A percentile compares a stretch with the other conserved stretches of the same genome.
phyloP scores from a whole-genome alignment of 2,113 vertebrate species.

The Dinomys branickii region DNA sequence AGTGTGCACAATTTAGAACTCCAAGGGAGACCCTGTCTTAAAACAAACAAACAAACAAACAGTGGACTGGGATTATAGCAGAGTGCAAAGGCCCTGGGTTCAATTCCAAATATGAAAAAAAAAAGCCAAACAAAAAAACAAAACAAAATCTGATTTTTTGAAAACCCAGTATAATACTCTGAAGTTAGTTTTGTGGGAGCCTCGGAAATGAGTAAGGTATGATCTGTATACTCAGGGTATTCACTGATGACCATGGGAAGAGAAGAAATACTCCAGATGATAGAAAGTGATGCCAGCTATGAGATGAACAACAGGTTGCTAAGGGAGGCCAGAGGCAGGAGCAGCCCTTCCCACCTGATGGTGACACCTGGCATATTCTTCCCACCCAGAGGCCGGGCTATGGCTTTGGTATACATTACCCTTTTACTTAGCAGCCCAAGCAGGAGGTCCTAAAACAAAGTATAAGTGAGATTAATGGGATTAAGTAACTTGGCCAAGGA shows the following conservation, averaged over 20 bases:
- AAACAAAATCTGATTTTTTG: background rate
- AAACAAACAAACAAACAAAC: background rate
- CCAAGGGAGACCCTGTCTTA: background rate
- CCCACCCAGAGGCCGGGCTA: background rate
- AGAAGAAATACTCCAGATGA: background rate
- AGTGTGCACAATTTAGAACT: background rate
- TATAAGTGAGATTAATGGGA: background rate
- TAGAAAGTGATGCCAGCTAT: background rate
- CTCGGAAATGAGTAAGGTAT: background rate
- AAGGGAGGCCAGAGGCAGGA: background rate
- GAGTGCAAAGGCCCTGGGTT: background rate
- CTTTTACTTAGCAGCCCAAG: background rate
- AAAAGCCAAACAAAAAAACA: background rate
- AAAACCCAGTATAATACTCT: background rate
- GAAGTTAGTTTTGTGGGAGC: constrained; percentile 32
- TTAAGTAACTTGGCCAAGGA: background rate
- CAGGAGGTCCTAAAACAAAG: background rate
- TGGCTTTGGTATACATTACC: background rate
- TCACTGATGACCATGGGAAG: background rate
- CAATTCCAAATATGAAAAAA: background rate
- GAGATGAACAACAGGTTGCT: background rate
- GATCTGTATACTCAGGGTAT: background rate
- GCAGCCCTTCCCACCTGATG: background rate
- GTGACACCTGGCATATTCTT: background rate
- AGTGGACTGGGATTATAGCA: background rate